These are phyloP conservation scores for Drosophila simulans DNA, from an alignment of 1,140 invertebrate species.

Conservation along the genomic window DNA sequence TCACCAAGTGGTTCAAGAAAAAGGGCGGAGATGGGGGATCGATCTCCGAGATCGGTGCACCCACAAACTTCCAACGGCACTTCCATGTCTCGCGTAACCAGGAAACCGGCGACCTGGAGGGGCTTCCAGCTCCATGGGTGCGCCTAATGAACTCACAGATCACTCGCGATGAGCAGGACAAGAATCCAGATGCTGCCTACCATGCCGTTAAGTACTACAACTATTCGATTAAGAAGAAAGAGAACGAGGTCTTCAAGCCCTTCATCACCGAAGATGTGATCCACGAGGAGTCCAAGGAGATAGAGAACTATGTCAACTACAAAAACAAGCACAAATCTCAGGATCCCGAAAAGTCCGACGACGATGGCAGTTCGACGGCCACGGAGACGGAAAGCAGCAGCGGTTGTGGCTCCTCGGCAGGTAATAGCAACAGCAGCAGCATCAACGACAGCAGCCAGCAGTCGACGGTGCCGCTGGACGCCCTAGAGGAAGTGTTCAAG, in stretches of 20 bases:
- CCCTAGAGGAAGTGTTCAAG: conserved; percentile 75
- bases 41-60: conserved; percentile 89
- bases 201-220: conserved; percentile 97
- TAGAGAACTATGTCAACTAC: conserved; percentile 89
- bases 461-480: conserved; percentile 57
- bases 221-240: conserved; percentile 92
- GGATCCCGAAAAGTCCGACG: conserved; percentile 84
- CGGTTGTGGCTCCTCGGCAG: conserved; percentile 65
- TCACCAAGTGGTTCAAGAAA: conserved; percentile 77
- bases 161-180: conserved; percentile 93
- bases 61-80: conserved; percentile 91
- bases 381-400: conserved; percentile 67
- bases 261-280: conserved; percentile 91
- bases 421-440: conserved; percentile 77
- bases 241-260: conserved; percentile 90
- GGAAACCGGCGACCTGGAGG: conserved; percentile 91
- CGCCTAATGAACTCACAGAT: conserved; percentile 94
- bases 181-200: conserved; percentile 93
- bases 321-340: conserved; percentile 88
- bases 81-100: conserved; percentile 93
- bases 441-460: conserved; percentile 77
- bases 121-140: conserved; percentile 91
- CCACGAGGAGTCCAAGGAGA: conserved; percentile 91
- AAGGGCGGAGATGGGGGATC: conserved; percentile 58
- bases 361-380: conserved; percentile 66